Conservation (phyloP, 2,888 invertebrate species). For the Melanargia galathea region DNA sequence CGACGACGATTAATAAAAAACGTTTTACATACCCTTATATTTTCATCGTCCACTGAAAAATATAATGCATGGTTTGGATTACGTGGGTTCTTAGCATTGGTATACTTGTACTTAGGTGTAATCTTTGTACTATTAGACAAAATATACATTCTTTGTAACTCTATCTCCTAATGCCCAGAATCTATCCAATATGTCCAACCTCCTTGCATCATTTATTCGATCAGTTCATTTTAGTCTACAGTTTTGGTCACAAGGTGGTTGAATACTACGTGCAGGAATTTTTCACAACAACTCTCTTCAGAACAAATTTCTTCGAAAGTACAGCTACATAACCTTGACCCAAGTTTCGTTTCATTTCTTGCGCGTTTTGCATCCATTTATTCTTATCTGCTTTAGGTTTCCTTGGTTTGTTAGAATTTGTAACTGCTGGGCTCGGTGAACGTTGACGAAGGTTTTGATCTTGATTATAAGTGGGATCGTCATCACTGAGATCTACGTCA, state of each 20-base stretch:
- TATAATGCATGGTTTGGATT: background rate
- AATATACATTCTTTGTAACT: background rate
- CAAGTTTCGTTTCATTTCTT: background rate
- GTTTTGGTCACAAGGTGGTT: background rate
- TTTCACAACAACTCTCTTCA: too few species aligned
- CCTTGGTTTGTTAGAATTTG: background rate
- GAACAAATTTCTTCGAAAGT: background rate
- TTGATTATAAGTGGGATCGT: background rate
- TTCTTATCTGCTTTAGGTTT: background rate
- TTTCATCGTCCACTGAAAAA: too few species aligned
- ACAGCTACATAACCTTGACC: background rate
- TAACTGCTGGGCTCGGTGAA: background rate
- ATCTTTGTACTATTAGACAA: background rate
- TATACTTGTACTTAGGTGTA: background rate
- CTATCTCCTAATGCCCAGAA: background rate
- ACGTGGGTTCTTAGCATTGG: background rate
- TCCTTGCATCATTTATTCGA: background rate
- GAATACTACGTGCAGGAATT: background rate
- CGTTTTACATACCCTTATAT: too few species aligned
- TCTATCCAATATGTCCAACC: background rate
- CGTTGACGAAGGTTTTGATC: background rate
- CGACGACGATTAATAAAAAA: too few species aligned
- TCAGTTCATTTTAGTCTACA: background rate
- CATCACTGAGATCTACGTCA: background rate
- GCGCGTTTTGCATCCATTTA: slow-evolving; percentile 1